These are phyloP conservation scores for Ephialtes manifestator DNA, from an alignment of 2,888 invertebrate species.

Conservation along the genomic window DNA sequence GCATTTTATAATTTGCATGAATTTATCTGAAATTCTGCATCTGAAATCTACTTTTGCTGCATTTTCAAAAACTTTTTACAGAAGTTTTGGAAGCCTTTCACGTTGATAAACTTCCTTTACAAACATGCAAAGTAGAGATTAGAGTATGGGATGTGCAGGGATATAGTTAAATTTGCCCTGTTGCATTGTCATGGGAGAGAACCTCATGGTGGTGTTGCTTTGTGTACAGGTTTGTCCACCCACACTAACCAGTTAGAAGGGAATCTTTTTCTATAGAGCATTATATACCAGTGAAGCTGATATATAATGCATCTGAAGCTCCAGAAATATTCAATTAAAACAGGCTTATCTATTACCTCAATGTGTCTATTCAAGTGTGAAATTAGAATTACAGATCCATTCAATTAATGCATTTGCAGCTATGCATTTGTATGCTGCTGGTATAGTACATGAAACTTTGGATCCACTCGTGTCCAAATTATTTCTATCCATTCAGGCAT, in stretches of 20 bases:
- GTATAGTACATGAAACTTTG: background rate
- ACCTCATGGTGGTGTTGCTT: background rate
- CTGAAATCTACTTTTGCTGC: too few relatives aligned
- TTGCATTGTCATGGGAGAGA: background rate
- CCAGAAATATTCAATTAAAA: slow-evolving; percentile 81
- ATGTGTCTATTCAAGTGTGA: slow-evolving; percentile 73
- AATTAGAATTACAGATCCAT: slow-evolving; percentile 25
- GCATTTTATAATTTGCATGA: too few relatives aligned
- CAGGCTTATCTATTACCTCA: slow-evolving; percentile 76
- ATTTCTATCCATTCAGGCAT: background rate
- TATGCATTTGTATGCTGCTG: background rate
- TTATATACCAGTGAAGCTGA: background rate
- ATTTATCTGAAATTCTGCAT: too few relatives aligned
- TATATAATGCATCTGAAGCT: slow-evolving; percentile 68
- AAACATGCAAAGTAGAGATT: background rate
- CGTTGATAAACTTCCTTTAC: background rate
- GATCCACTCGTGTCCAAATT: background rate
- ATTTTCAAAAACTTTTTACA: too few relatives aligned
- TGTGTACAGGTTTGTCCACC: background rate
- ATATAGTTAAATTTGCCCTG: background rate
- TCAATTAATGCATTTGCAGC: background rate
- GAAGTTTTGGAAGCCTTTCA: background rate
- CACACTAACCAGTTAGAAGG: background rate
- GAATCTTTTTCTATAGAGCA: background rate
- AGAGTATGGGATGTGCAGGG: background rate